Conservation (phyloP, 2,888 invertebrate genomes). For the Pristionchus entomophagus region DNA sequence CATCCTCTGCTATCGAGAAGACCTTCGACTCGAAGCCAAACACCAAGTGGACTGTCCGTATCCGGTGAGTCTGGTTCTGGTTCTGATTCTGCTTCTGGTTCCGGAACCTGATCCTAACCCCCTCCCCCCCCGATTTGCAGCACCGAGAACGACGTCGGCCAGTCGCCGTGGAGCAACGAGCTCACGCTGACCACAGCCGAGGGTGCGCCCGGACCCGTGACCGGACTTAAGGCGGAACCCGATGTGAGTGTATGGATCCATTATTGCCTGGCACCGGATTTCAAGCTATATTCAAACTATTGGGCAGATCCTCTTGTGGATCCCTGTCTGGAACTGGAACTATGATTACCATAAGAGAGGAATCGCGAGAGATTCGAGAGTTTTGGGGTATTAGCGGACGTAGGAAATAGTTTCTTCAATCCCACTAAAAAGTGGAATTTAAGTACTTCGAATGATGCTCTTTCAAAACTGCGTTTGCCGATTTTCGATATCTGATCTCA, state of each 20-base stretch:
- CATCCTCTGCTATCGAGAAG: constrained; percentile 67
- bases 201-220: constrained; percentile 72
- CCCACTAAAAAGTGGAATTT: too few relatives aligned
- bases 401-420: too few relatives aligned
- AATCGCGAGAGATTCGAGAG: too few relatives aligned
- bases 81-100: too few relatives aligned
- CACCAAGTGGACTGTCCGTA: constrained; percentile 73
- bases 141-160: constrained; percentile 74
- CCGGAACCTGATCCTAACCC: too few relatives aligned
- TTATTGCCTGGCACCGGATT: background rate
- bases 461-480: too few relatives aligned
- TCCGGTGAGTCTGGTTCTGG: constrained; percentile 53
- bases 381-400: too few relatives aligned
- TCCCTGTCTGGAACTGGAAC: too few relatives aligned
- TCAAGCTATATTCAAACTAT: background rate
- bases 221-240: constrained; percentile 64
- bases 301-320: too few relatives aligned
- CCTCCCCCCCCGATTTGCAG: constrained; percentile 4
- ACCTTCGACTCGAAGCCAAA: constrained; percentile 73
- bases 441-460: too few relatives aligned
- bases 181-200: constrained; percentile 70
- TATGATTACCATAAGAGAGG: too few relatives aligned
- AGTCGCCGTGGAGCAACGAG: constrained; percentile 74
- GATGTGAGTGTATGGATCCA: constrained; percentile 1
- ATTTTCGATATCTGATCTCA: too few relatives aligned